A percentile compares a stretch with the other conserved stretches of the same genome.
Conservation (phyloP, 2,113 vertebrate genomes). For the Oryzias woworae region DNA sequence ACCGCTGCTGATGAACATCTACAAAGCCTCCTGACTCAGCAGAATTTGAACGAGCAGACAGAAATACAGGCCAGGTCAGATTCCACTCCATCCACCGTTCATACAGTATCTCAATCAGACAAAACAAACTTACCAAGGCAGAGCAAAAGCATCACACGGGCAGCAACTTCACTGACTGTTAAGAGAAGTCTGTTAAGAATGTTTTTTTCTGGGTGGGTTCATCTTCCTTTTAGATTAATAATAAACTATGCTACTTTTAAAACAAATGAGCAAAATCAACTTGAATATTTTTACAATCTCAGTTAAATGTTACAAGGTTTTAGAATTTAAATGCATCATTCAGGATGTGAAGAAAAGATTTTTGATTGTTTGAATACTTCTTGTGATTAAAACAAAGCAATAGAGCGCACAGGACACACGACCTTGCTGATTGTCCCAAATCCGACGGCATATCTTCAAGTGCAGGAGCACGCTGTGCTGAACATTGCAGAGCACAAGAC, state of each 20-base stretch:
- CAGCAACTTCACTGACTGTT: constrained; percentile 11
- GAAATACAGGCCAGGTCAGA: constrained; percentile 23
- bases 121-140: constrained; percentile 32
- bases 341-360: not conserved
- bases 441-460: constrained; percentile 37
- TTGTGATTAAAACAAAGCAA: not conserved
- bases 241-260: not conserved
- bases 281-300: no score
- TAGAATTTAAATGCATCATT: no score
- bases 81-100: constrained; percentile 34
- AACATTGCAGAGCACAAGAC: constrained; percentile 18
- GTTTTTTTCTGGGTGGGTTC: not conserved
- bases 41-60: constrained; percentile 54
- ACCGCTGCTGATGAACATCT: constrained; percentile 59
- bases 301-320: no score
- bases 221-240: constrained; percentile 1
- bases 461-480: constrained; percentile 43
- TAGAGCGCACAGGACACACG: not conserved
- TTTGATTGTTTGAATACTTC: not conserved
- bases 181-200: constrained; percentile 10
- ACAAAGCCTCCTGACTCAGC: constrained; percentile 67
- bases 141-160: constrained; percentile 11
- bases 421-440: constrained; percentile 51
- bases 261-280: no score
- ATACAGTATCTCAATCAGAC: constrained; percentile 26